Evolutionary conservation across 2,888 invertebrate genomes (phyloP).

Genomic region (Disparrhopalites patrizii): DNA sequence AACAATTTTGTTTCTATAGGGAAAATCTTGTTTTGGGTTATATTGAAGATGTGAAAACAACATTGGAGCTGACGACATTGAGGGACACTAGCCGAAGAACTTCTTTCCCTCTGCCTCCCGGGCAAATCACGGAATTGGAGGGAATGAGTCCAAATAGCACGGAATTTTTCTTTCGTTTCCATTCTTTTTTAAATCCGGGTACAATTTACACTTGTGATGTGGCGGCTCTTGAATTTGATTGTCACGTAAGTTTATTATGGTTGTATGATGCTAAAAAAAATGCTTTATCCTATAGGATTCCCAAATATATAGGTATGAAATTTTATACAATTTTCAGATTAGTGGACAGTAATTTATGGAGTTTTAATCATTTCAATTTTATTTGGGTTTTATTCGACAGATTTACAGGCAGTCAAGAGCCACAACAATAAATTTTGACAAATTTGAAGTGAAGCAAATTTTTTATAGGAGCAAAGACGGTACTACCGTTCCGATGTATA

Average conservation of each 20-base stretch:
- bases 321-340: no score
- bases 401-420: slow-evolving; percentile 78
- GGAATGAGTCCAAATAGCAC: background rate
- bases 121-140: slow-evolving; percentile 63
- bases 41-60: background rate
- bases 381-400: slow-evolving; percentile 49
- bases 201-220: background rate
- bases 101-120: slow-evolving; percentile 62
- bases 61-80: background rate
- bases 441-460: slow-evolving; percentile 79
- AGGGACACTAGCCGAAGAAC: slow-evolving; percentile 55
- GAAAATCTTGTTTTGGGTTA: background rate
- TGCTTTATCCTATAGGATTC: no score
- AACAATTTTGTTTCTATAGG: no score
- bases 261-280: no score
- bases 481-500: slow-evolving; percentile 92
- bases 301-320: no score
- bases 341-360: no score
- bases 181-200: background rate
- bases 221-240: background rate
- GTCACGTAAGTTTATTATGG: background rate
- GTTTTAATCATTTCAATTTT: background rate
- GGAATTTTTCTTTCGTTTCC: background rate
- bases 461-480: slow-evolving; percentile 91
- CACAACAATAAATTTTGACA: slow-evolving; percentile 69